Evolutionary conservation across 1,140 invertebrate genomes (phyloP).

Genomic region (Lasioglossum albipes): DNA sequence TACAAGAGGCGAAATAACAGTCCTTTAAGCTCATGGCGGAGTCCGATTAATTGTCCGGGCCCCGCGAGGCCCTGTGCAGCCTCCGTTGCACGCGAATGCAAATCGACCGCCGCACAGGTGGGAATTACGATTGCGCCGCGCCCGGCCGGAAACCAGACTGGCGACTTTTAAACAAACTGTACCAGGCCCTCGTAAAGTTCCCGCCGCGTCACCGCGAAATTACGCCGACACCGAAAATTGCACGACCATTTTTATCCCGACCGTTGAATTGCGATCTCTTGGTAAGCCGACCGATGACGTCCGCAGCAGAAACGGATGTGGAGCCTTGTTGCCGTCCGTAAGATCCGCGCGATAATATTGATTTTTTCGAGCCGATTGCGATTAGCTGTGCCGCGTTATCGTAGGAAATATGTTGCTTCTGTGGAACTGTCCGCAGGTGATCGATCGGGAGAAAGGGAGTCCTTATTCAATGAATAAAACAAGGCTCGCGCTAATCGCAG

Average conservation of each 20-base stretch:
- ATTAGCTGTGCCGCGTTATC: no score
- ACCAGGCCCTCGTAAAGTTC: constrained; percentile 29
- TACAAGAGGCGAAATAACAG: constrained; percentile 57
- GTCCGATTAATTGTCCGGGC: constrained; percentile 57
- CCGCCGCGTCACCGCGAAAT: background rate
- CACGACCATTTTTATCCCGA: background rate
- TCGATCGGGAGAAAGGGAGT: no score
- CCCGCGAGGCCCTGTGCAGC: constrained; percentile 1
- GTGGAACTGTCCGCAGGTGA: no score
- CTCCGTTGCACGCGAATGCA: constrained; percentile 52
- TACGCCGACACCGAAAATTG: background rate
- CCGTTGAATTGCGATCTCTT: no score
- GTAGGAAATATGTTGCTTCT: no score
- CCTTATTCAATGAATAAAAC: no score
- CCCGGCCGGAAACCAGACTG: constrained; percentile 41
- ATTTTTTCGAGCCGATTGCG: no score
- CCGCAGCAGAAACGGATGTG: no score
- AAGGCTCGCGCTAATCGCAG: no score
- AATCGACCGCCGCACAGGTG: constrained; percentile 54
- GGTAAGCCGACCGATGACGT: no score
- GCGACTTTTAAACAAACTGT: constrained; percentile 41
- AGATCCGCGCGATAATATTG: no score
- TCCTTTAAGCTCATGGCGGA: constrained; percentile 48
- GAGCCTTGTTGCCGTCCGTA: no score
- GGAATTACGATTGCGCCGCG: constrained; percentile 57